These are phyloP conservation scores for Uria lomvia DNA, from an alignment of 2,113 vertebrate genomes.

Conservation along the genomic window DNA sequence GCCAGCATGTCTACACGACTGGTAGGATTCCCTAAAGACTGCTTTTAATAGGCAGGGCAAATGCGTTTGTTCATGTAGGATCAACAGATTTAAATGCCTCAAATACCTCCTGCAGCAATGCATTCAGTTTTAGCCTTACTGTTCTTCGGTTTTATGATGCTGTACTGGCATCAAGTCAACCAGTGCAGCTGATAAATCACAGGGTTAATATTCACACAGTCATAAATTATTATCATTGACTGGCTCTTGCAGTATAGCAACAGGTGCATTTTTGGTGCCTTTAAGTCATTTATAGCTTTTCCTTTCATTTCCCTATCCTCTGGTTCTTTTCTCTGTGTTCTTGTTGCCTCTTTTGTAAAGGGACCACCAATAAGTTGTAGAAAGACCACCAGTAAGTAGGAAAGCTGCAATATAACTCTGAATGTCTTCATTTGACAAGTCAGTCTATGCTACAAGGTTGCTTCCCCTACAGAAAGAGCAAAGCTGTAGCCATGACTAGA, in stretches of 20 bases:
- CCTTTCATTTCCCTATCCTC: not conserved
- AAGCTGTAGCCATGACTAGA: not conserved
- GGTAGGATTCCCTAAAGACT: slow-evolving; percentile 76
- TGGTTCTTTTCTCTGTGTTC: not conserved
- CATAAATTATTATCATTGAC: slow-evolving; percentile 74
- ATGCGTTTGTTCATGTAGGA: slow-evolving; percentile 76
- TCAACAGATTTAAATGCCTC: slow-evolving; percentile 86
- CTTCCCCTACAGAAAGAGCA: not conserved
- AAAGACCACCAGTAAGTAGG: not conserved
- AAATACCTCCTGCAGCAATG: slow-evolving; percentile 78
- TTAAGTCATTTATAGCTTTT: slow-evolving; percentile 19
- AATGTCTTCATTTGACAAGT: not conserved
- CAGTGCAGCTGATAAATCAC: slow-evolving; percentile 75
- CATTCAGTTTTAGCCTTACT: slow-evolving; percentile 61
- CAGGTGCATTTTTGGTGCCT: slow-evolving; percentile 69
- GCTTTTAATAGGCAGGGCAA: slow-evolving; percentile 77
- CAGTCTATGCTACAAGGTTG: not conserved
- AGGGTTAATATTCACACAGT: slow-evolving; percentile 74
- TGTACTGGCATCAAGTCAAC: slow-evolving; percentile 80
- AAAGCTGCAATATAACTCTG: not conserved
- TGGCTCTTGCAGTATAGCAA: slow-evolving; percentile 63
- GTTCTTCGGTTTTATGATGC: slow-evolving; percentile 72
- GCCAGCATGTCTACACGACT: slow-evolving; percentile 77
- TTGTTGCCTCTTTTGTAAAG: not conserved
- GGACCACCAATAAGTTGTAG: not conserved